These are phyloP conservation scores for Falcunculus frontatus DNA, from an alignment of 2,113 vertebrate species.

Conservation along the genomic window DNA sequence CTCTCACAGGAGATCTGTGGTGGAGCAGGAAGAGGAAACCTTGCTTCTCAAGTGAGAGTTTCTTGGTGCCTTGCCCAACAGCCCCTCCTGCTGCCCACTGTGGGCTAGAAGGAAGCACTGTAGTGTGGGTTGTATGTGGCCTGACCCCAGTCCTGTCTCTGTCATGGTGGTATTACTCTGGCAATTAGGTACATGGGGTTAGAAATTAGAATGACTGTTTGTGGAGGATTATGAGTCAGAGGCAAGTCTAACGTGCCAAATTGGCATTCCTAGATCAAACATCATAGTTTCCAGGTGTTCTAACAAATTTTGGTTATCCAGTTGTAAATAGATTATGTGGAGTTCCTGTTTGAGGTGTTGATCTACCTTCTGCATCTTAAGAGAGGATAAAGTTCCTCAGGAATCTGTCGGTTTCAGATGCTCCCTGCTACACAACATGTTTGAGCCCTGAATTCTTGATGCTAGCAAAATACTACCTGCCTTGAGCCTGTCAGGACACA, in stretches of 20 bases:
- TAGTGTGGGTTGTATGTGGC: fast-evolving
- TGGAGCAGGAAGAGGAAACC: background rate
- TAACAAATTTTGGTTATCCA: background rate
- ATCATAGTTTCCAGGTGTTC: background rate
- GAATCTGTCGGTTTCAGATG: background rate
- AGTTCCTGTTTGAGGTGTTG: background rate
- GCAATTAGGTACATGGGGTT: background rate
- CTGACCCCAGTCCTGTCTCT: background rate
- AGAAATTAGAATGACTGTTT: background rate
- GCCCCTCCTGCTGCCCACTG: background rate
- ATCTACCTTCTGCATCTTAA: background rate
- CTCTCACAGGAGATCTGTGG: background rate
- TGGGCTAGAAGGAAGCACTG: background rate
- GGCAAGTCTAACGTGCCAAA: background rate
- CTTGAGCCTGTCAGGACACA: background rate
- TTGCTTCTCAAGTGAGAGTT: background rate
- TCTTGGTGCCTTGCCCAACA: background rate
- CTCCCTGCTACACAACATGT: background rate
- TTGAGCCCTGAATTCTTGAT: background rate
- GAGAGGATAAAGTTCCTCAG: background rate
- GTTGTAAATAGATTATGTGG: background rate
- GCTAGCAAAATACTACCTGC: background rate
- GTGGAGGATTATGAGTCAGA: background rate
- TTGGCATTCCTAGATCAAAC: background rate
- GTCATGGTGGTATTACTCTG: background rate